phyloP scores from a whole-genome alignment of 2,113 vertebrate species.

The Aldabrachelys gigantea region DNA sequence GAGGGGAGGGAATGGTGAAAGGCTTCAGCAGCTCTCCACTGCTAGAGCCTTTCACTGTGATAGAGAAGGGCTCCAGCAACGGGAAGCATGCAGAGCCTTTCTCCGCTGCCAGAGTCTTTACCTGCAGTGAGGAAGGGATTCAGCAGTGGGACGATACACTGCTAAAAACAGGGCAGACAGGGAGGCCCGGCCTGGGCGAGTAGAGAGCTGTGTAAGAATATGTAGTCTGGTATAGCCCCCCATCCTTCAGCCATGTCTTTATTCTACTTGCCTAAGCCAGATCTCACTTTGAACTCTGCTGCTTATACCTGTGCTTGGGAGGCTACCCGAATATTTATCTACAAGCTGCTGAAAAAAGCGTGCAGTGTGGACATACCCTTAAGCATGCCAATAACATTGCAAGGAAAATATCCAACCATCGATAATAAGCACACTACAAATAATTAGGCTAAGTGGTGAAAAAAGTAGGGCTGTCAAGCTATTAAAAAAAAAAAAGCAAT shows the following conservation, averaged over 20 bases:
- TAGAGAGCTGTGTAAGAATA: neutral
- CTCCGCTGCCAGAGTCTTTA: neutral
- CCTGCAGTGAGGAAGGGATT: neutral
- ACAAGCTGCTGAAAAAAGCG: neutral
- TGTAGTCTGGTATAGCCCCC: neutral
- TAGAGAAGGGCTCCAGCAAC: neutral
- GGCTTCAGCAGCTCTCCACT: neutral
- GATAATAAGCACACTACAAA: neutral
- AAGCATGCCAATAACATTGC: neutral
- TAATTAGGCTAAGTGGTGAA: neutral
- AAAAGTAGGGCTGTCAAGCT: neutral
- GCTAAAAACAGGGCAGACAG: neutral
- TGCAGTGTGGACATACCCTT: neutral
- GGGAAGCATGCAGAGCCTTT: neutral
- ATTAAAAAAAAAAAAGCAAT: too few relatives aligned
- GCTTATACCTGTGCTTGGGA: neutral
- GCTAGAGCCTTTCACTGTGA: neutral
- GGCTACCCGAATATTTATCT: neutral
- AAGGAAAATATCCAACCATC: neutral
- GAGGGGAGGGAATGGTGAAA: neutral
- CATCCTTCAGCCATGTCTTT: neutral
- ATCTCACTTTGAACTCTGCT: neutral
- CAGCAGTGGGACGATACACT: neutral
- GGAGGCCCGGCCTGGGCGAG: neutral
- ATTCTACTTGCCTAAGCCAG: neutral